Percentiles rank a stretch among this genome's conserved stretches.
These are phyloP conservation scores for Nymphicus hollandicus DNA, from an alignment of 2,113 vertebrate species.

Conservation along the genomic window DNA sequence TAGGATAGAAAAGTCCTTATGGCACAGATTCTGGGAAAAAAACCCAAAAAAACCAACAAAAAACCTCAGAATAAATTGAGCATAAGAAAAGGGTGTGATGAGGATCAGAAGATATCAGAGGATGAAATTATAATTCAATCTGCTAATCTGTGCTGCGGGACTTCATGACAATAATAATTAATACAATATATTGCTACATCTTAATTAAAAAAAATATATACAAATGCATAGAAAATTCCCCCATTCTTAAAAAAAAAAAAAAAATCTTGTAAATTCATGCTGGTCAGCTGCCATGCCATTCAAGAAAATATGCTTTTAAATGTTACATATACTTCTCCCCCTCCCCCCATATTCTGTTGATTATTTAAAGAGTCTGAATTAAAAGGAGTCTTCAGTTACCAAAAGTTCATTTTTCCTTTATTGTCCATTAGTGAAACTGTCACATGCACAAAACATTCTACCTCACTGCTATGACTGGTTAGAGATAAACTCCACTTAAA, in stretches of 20 bases:
- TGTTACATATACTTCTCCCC: not conserved
- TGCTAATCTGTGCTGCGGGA: constrained; percentile 1
- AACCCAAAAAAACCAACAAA: not conserved
- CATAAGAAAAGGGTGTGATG: constrained; percentile 14
- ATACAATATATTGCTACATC: not conserved
- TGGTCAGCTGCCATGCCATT: not conserved
- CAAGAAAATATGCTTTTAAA: not conserved
- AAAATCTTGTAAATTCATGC: not conserved
- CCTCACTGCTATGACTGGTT: not conserved
- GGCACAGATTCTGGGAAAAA: not conserved
- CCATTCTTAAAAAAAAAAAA: not conserved
- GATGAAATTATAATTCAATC: constrained; percentile 34
- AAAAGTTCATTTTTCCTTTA: not conserved
- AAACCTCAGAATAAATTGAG: not conserved
- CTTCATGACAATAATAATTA: not conserved
- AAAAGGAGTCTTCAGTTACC: not conserved
- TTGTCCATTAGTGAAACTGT: not conserved
- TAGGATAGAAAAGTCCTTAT: constrained; percentile 10
- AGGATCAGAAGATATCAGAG: constrained; percentile 14
- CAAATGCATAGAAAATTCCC: not conserved
- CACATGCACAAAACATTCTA: not conserved
- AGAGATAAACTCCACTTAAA: not conserved
- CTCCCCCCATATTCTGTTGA: not conserved
- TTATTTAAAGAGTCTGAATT: not conserved
- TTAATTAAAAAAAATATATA: not conserved